Percentiles rank a stretch among this genome's conserved stretches.
Evolutionary conservation across 2,113 vertebrate species (phyloP).

Genomic region (Varanus komodoensis): DNA sequence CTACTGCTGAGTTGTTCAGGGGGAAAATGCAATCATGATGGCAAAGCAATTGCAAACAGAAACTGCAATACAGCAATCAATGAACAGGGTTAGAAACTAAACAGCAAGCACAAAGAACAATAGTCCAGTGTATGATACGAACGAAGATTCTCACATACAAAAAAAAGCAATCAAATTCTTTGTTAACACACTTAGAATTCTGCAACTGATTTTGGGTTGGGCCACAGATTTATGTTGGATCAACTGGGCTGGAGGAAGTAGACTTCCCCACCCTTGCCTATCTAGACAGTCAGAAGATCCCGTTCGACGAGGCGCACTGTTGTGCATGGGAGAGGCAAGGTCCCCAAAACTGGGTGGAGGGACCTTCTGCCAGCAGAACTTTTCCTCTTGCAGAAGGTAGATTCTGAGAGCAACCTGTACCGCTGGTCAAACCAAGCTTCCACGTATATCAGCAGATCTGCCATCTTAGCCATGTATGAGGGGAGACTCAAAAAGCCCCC

Average conservation of each 20-base stretch:
- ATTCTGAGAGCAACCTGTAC: not conserved
- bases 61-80: not conserved
- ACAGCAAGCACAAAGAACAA: not conserved
- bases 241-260: no score
- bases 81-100: not conserved
- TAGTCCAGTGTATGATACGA: not conserved
- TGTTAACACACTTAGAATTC: not conserved
- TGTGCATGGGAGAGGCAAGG: no score
- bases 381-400: no score
- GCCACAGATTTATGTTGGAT: no score
- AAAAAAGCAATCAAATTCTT: not conserved
- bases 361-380: no score
- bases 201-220: not conserved
- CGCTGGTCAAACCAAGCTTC: not conserved
- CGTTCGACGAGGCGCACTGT: no score
- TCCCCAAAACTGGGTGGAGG: no score
- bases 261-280: no score
- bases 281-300: no score
- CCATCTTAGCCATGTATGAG: not conserved
- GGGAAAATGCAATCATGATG: not conserved
- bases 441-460: not conserved
- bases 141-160: not conserved
- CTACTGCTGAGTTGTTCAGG: not conserved
- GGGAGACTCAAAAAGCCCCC: no score
- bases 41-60: not conserved